Base-by-base conservation (phyloP, 2,888 invertebrate genomes). In the Stenotaenia linearis region DNA sequence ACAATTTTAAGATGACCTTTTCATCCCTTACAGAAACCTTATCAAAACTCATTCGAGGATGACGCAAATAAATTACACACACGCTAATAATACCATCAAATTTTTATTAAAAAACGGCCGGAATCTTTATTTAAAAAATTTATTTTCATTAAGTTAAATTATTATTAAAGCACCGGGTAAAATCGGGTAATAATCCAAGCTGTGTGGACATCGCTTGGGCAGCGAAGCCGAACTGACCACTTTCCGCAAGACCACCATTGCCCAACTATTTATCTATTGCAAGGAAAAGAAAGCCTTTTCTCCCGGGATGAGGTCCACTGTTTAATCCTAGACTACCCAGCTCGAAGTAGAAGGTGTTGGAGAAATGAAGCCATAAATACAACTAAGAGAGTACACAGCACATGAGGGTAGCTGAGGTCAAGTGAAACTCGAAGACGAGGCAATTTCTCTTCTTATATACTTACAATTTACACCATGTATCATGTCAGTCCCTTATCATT, bases 361-460 rank as follows among this genome's bases (percentile, higher is more conserved):
- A 61, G 23, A 61, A 61, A 61, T 61, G 61, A 61, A 61, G 61
- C 23, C 61, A 61, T 61, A 61, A 61, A 61, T 61, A 61, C 61
- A 61, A 25, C 61, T 61, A 61, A 61, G 61, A 61, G 61, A 23
- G 61, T 61, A 61, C 61, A 61, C 61, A 61, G 61, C 61, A 28
- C 61, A 61, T 61, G 61, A 15, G 61, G 61, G 61, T 61, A 61
- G 61, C 61, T 25, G 61, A 61, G 61, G 61, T 61, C 61, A 61
- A 61, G 61, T 61, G 61, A 61, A 61, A 61, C 61, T 25, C 61
- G 6, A 28, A 23, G 25, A 61, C 61, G 61, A 61, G 61, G 61
- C 61, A 25, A 61, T 61, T 61, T 61, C 25, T 61, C 61, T 61
- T 61, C 61, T 61, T 61, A 61, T 61, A 61, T 61, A 61, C 61